These are phyloP conservation scores for Ephydatia muelleri DNA, from an alignment of 37 sponge, comb jelly and placozoan genomes.

Conservation along the genomic window DNA sequence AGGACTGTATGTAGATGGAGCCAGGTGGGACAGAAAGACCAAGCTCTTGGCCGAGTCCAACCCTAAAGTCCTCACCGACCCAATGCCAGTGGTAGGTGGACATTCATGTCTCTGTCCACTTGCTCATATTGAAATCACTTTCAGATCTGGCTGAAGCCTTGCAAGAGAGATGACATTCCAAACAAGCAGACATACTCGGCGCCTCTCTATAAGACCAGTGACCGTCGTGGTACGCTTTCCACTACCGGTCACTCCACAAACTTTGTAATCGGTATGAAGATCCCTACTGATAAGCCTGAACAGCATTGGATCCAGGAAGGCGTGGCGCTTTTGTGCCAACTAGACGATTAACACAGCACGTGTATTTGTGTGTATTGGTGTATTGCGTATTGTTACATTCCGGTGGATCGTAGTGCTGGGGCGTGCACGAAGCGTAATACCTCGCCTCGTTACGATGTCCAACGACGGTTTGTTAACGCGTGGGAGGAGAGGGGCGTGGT, in stretches of 20 bases:
- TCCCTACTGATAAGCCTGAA: constrained; percentile 91
- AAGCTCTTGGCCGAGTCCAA: constrained; percentile 93
- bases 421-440: too few relatives aligned
- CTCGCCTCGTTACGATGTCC: neutral
- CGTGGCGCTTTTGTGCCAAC: constrained; percentile 98
- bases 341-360: constrained; percentile 77
- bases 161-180: constrained; percentile 91
- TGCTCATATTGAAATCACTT: constrained; percentile 2
- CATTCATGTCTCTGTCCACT: neutral
- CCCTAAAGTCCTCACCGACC: constrained; percentile 94
- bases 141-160: constrained; percentile 96
- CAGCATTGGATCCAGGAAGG: constrained; percentile 98
- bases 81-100: constrained; percentile 93
- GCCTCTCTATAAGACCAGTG: constrained; percentile 99
- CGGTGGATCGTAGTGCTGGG: neutral
- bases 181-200: constrained; percentile 72
- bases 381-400: neutral
- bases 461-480: neutral
- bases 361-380: neutral
- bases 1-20: constrained; percentile 97
- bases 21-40: constrained; percentile 90
- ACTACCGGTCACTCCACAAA: constrained; percentile 99
- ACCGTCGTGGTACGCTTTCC: constrained; percentile 94
- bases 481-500: neutral
- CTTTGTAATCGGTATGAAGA: constrained; percentile 95